phyloP scores from a whole-genome alignment of 2,797 vertebrate species.

The Halcyon chelicuti region DNA sequence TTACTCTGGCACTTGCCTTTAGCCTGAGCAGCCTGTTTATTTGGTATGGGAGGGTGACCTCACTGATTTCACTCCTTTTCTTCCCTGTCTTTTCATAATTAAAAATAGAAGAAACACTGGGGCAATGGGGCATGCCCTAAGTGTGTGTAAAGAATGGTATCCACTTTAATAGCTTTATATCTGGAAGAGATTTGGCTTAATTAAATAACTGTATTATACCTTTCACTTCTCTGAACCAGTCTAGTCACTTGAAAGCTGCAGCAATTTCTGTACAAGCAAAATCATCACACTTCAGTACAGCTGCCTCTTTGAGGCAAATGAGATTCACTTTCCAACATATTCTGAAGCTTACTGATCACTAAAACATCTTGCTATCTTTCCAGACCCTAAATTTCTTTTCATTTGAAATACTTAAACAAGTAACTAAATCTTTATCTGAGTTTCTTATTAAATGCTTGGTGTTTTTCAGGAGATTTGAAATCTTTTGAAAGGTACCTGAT shows the following conservation, averaged over 20 bases:
- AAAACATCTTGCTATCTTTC: accelerated
- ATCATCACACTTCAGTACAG: not conserved
- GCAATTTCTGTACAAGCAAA: not conserved
- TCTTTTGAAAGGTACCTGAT: not conserved
- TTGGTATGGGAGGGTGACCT: not conserved
- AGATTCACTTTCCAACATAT: not conserved
- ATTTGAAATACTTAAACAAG: not conserved
- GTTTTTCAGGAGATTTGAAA: not conserved
- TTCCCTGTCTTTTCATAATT: not conserved
- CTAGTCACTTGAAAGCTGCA: not conserved
- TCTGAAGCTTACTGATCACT: not conserved
- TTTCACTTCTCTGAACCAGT: not conserved
- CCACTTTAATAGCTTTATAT: not conserved
- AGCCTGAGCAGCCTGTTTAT: not conserved
- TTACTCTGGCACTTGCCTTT: not conserved
- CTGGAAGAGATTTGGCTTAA: not conserved
- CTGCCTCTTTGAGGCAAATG: not conserved
- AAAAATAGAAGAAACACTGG: not conserved
- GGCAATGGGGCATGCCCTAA: not conserved
- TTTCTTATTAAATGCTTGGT: not conserved
- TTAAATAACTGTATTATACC: not conserved
- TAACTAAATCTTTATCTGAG: not conserved
- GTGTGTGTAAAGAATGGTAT: not conserved
- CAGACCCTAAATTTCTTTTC: not conserved
- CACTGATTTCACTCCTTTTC: not conserved